These are phyloP conservation scores for Pyrgus malvae DNA, from an alignment of 2,888 invertebrate genomes.

Conservation along the genomic window DNA sequence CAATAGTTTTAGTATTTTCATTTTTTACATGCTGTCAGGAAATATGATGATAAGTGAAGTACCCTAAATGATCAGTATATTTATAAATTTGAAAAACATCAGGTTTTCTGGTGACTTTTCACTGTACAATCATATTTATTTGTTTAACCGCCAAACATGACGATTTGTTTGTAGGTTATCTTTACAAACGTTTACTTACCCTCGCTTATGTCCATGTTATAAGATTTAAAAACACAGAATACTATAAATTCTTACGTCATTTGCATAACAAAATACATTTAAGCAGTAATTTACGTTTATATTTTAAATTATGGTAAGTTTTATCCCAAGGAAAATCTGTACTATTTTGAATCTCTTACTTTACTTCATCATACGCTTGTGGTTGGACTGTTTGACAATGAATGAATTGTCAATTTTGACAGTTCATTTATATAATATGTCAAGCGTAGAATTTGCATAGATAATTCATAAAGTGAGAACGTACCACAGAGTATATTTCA, in stretches of 20 bases:
- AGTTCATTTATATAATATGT: too few species aligned
- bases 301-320: background rate
- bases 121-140: constrained; percentile 15
- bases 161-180: constrained; percentile 39
- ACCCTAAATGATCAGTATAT: too few species aligned
- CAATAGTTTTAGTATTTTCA: too few species aligned
- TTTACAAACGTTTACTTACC: constrained; percentile 46
- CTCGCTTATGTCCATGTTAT: constrained; percentile 66
- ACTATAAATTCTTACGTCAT: constrained; percentile 6
- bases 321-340: background rate
- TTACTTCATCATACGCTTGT: background rate
- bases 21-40: too few species aligned
- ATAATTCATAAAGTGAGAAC: too few species aligned
- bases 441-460: too few species aligned
- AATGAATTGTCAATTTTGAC: too few species aligned
- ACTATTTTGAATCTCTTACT: background rate
- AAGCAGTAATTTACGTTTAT: background rate
- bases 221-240: background rate
- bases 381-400: background rate
- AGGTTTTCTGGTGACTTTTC: too few species aligned
- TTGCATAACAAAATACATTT: background rate
- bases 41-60: too few species aligned
- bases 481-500: too few species aligned
- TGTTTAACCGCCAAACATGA: constrained; percentile 40
- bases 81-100: too few species aligned